Evolutionary conservation across 1,140 invertebrate genomes (phyloP).

Genomic region (Bradynema listronoti): DNA sequence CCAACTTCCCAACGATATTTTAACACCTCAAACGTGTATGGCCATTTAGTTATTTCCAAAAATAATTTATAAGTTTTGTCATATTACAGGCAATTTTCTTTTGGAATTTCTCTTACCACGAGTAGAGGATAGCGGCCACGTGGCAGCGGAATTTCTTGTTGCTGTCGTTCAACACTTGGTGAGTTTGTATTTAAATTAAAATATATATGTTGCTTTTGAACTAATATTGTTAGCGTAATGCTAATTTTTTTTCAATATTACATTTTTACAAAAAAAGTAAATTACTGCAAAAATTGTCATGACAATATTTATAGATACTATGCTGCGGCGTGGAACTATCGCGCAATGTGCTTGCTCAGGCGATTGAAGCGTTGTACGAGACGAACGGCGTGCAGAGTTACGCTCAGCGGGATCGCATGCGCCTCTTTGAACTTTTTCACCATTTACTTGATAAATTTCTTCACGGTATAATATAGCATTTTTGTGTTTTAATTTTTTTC

Average conservation of each 20-base stretch:
- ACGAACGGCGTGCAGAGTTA: constrained; percentile 27
- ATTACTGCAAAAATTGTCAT: too few relatives aligned
- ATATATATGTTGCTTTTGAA: too few relatives aligned
- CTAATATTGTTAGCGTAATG: too few relatives aligned
- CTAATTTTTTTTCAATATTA: too few relatives aligned
- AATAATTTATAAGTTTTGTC: background rate
- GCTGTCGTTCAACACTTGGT: constrained; percentile 19
- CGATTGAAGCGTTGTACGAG: constrained; percentile 18
- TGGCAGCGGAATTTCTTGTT: constrained; percentile 15
- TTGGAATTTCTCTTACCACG: constrained; percentile 10
- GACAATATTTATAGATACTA: too few relatives aligned
- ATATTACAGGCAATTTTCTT: constrained; percentile 22
- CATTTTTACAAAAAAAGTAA: too few relatives aligned
- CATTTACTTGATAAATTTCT: constrained; percentile 9
- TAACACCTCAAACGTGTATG: background rate
- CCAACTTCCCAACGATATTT: constrained; percentile 1
- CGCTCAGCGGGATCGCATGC: constrained; percentile 20
- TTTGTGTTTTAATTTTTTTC: too few relatives aligned
- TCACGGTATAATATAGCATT: background rate
- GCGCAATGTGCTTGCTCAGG: too few relatives aligned
- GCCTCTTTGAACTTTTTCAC: constrained; percentile 21
- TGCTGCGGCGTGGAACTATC: too few relatives aligned
- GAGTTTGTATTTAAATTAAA: too few relatives aligned
- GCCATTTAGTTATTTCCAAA: background rate
- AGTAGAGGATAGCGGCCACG: constrained; percentile 26